Percentiles rank a stretch among this genome's conserved stretches.
phyloP scores from a whole-genome alignment of 2,888 invertebrate species.

The Byasa hedistus region DNA sequence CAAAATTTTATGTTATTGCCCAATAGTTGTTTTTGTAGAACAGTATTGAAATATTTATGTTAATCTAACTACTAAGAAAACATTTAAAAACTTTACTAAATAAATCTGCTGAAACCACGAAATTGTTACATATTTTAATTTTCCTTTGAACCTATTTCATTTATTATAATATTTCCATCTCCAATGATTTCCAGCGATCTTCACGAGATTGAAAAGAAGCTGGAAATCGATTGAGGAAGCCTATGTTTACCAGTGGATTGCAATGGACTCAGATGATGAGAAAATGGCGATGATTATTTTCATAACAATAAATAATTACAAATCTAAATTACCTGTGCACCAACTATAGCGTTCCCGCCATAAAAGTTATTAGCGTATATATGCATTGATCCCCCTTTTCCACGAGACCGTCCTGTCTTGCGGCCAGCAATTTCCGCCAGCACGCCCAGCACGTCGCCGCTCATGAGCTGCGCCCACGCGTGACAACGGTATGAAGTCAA shows the following conservation, averaged over 20 bases:
- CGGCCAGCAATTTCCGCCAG: conserved; percentile 95
- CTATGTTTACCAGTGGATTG: too few species aligned
- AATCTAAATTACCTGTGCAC: conserved; percentile 90
- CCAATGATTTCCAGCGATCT: too few species aligned
- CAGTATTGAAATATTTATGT: background rate
- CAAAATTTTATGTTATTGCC: background rate
- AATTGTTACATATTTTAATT: too few species aligned
- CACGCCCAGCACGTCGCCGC: conserved; percentile 87
- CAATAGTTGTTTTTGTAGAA: background rate
- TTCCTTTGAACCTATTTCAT: too few species aligned
- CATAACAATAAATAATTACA: conserved; percentile 4
- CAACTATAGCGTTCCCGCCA: conserved; percentile 99
- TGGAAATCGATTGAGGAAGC: too few species aligned
- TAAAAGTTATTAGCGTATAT: conserved; percentile 96
- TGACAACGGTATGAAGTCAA: conserved; percentile 99
- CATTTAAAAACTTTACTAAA: too few species aligned
- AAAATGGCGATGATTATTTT: background rate
- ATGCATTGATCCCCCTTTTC: conserved; percentile 99
- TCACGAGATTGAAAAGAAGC: too few species aligned
- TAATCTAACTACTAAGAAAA: too few species aligned
- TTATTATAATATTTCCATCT: too few species aligned
- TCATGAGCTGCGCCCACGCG: conserved; percentile 98
- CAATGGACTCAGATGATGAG: background rate
- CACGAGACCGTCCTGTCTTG: conserved; percentile 91
- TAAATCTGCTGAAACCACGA: too few species aligned